Conservation (phyloP, 2,113 vertebrate species). For the Urocolius indicus region DNA sequence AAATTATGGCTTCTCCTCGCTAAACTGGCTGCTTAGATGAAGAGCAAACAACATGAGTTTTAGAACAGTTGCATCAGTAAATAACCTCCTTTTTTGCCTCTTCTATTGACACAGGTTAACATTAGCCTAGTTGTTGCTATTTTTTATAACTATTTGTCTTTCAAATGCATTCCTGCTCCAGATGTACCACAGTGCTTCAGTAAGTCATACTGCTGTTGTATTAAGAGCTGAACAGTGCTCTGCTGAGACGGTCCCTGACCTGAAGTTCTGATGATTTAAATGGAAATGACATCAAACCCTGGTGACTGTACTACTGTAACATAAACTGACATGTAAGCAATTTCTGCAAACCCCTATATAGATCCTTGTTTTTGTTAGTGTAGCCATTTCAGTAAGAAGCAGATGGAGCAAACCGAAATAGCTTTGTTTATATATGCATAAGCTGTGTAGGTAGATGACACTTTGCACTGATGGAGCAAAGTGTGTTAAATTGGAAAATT, state of each 20-base stretch:
- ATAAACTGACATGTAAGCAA: not conserved
- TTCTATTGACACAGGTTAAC: not conserved
- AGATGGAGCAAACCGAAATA: not conserved
- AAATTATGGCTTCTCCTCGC: not conserved
- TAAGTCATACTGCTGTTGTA: not conserved
- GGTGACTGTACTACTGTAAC: not conserved
- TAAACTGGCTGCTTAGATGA: not conserved
- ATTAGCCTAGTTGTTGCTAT: not conserved
- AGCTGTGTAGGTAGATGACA: not conserved
- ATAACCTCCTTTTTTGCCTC: not conserved
- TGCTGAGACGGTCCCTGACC: not conserved
- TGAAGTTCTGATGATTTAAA: not conserved
- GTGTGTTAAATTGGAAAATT: constrained; percentile 17
- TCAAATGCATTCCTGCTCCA: not conserved
- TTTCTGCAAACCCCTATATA: not conserved
- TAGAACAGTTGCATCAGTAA: not conserved
- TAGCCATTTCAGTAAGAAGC: not conserved
- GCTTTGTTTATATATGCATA: not conserved
- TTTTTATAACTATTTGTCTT: not conserved
- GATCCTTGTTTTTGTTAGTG: not conserved
- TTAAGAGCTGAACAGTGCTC: not conserved
- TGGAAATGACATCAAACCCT: not conserved
- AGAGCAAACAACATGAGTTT: not conserved
- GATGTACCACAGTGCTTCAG: not conserved
- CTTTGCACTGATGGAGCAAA: not conserved